A percentile compares a stretch with the other conserved stretches of the same genome.
Evolutionary conservation across 2,888 invertebrate genomes (phyloP).

Genomic region (Stenichneumon culpator): DNA sequence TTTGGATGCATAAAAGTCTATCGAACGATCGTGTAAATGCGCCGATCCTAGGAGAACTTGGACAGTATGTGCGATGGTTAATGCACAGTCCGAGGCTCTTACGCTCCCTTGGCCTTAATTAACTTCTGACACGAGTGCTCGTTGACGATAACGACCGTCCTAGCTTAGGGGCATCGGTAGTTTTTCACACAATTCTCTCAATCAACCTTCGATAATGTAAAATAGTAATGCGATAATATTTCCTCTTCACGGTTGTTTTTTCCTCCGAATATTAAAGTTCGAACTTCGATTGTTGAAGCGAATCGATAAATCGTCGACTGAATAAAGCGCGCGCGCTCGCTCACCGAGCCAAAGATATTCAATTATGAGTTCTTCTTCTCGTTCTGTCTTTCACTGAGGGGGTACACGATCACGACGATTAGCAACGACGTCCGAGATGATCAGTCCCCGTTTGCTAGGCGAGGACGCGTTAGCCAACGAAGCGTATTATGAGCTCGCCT

Average conservation of each 20-base stretch:
- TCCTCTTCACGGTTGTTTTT: too few species aligned
- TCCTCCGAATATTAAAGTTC: background rate
- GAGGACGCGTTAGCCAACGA: constrained; percentile 70
- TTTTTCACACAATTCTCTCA: background rate
- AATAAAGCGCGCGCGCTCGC: background rate
- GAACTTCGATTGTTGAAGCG: background rate
- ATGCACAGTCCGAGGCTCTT: constrained; percentile 70
- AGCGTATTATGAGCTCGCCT: constrained; percentile 50
- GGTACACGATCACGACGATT: constrained; percentile 68
- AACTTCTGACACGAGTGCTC: constrained; percentile 82
- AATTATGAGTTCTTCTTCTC: constrained; percentile 3
- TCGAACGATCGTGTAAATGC: background rate
- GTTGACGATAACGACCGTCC: constrained; percentile 14
- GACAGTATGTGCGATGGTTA: constrained; percentile 4
- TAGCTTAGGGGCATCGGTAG: background rate
- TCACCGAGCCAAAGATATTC: background rate
- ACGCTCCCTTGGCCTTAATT: constrained; percentile 84
- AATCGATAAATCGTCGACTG: background rate
- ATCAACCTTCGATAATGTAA: background rate
- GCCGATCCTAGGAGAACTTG: constrained; percentile 19
- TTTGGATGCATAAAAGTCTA: constrained; percentile 12
- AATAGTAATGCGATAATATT: background rate
- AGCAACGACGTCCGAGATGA: constrained; percentile 72
- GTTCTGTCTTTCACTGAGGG: constrained; percentile 35
- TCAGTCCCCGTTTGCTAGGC: constrained; percentile 71